Percentiles rank a stretch among this genome's conserved stretches.
Evolutionary conservation across 2,113 vertebrate genomes (phyloP).

Genomic region (Trochalopteron elliotii): DNA sequence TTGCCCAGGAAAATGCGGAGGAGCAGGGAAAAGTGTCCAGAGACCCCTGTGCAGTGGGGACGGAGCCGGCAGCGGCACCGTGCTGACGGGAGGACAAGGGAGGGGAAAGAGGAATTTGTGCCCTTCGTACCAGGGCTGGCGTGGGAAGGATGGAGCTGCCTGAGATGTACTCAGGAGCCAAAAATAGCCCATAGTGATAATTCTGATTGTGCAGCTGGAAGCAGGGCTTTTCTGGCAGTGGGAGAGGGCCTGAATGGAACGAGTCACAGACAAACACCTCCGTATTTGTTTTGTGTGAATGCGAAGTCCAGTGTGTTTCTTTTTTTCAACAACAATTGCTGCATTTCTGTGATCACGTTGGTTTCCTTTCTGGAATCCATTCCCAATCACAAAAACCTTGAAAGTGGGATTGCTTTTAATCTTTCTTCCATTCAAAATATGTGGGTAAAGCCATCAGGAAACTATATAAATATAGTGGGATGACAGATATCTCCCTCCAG

Average conservation of each 20-base stretch:
- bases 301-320: not conserved
- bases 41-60: not conserved
- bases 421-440: not conserved
- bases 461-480: not conserved
- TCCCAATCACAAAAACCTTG: not conserved
- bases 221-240: not conserved
- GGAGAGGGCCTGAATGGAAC: not conserved
- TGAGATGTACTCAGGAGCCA: conserved; percentile 14
- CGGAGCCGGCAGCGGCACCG: not conserved
- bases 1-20: not conserved
- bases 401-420: not conserved
- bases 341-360: not conserved
- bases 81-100: not conserved
- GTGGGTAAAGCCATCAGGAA: not conserved
- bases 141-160: conserved; percentile 20
- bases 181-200: conserved; percentile 33
- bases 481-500: conserved; percentile 5
- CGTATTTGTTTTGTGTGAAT: fast-evolving
- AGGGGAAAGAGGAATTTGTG: not conserved
- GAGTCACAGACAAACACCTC: not conserved
- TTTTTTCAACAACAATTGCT: not conserved
- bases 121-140: not conserved
- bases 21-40: not conserved
- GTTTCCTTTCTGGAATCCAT: not conserved
- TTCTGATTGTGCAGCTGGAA: conserved; percentile 21